A percentile compares a stretch with the other conserved stretches of the same genome.
Evolutionary conservation across 2,113 vertebrate genomes (phyloP).

Genomic region (Lamprotornis superbus): DNA sequence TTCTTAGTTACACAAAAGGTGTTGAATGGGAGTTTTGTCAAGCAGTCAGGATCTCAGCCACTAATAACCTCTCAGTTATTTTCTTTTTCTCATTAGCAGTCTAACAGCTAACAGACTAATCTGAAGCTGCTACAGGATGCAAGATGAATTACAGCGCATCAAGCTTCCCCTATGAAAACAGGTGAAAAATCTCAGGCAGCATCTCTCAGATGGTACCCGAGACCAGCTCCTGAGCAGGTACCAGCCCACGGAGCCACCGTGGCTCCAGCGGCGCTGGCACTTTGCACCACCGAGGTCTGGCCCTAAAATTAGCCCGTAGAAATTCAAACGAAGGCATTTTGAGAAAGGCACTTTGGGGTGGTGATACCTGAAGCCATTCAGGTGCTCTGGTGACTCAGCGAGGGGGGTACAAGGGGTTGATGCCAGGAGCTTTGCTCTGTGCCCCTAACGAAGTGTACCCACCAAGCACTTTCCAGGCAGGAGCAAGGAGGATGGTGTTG

Average conservation of each 20-base stretch:
- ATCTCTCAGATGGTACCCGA: not conserved
- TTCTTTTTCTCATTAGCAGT: constrained; percentile 47
- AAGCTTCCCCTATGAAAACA: not conserved
- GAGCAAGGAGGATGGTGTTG: not conserved
- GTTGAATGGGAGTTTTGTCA: constrained; percentile 54
- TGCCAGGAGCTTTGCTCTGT: not conserved
- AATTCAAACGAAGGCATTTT: not conserved
- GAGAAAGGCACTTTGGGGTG: not conserved
- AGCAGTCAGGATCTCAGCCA: constrained; percentile 31
- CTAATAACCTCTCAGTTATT: constrained; percentile 44
- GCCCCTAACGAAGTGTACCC: not conserved
- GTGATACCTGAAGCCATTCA: not conserved
- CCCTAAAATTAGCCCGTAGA: not conserved
- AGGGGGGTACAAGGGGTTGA: not conserved
- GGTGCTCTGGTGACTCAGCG: not conserved
- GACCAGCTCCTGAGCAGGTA: not conserved
- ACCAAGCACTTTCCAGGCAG: not conserved
- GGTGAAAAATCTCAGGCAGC: not conserved
- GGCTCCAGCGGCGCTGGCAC: not conserved
- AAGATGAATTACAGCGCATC: not conserved
- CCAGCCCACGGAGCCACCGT: fast-evolving
- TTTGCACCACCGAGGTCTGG: fast-evolving
- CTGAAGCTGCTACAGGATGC: not conserved
- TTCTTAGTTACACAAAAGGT: constrained; percentile 37
- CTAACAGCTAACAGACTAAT: constrained; percentile 27